Evolutionary conservation across 2,888 invertebrate species (phyloP), one percentile per base, ranked within the genome.

Genomic region (Drosophila meridionalis): DNA sequence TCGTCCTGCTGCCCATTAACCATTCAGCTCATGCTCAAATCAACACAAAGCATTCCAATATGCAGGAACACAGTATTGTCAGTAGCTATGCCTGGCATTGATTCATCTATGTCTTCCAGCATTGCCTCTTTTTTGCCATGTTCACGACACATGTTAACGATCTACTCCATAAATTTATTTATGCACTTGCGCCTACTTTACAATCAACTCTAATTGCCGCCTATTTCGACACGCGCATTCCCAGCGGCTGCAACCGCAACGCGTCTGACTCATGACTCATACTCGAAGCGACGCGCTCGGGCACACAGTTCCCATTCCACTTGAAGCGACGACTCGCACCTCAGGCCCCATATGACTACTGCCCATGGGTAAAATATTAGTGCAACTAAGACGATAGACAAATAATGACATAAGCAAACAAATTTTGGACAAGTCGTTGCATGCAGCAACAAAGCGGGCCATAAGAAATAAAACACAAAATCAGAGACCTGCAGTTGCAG

Each of bases 351-450:
- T 69, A 69, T 73, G 87, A 88, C 89, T 83, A 83, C 89, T 79
- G 79, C 79, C 79, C 87, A 65, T 69, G 82, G 55, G 71, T 60
- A 76, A 89, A 87, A 85, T 89, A 79, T 89, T 85, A 82, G 85
- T 87, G 80, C 87, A 87, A 77, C 89, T 85, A 85, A 89, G 87
- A 77, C 77, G 58, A 82, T 78, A 76, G 82, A 74, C 89, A 85
- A 85, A 89, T 89, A 85, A 80, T 82, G 80, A 77, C 75, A 89
- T 82, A 80, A 62, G 61, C 63, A 71, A 71, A 67, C 28, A 43
- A 36, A 32, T 36, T n/a, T 20, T 40, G 60, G 55, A 70, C 86
- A 74, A 59, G 83, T 86, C 73, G 69, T 58, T 73, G 83, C 89
- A 53, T 55, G 34, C 64, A 78, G 75, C 70, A 66, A 14, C 56